A percentile compares a stretch with the other conserved stretches of the same genome.
phyloP scores from a whole-genome alignment of 2,888 invertebrate genomes.

The Troglohyphantes excavatus region DNA sequence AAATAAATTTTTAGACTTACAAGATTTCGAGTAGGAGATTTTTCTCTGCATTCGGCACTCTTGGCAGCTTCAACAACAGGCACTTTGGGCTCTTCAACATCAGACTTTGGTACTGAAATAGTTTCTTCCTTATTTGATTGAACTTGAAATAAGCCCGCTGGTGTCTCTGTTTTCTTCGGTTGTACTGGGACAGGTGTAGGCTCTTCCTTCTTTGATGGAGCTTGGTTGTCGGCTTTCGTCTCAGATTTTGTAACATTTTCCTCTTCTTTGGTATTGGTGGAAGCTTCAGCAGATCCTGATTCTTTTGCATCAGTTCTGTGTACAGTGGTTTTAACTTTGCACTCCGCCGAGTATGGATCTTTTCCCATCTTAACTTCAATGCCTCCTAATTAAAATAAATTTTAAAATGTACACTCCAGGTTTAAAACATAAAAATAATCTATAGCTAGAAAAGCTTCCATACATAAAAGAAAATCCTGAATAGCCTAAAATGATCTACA shows the following conservation, averaged over 20 bases:
- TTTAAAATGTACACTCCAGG: too few relatives aligned
- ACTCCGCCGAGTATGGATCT: not conserved
- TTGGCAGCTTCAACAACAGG: not conserved
- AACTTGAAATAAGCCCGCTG: not conserved
- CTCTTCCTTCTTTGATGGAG: not conserved
- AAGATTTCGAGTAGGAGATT: not conserved
- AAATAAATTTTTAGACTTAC: conserved; percentile 4
- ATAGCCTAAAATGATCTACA: too few relatives aligned
- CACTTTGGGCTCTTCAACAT: not conserved
- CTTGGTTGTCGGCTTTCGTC: not conserved
- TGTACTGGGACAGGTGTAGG: not conserved
- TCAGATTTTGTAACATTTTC: not conserved
- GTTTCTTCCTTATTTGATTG: not conserved
- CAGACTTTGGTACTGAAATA: not conserved
- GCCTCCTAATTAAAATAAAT: not conserved
- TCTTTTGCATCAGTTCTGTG: not conserved
- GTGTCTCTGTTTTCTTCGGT: not conserved
- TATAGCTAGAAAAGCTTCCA: too few relatives aligned
- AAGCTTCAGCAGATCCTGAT: not conserved
- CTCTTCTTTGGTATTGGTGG: not conserved
- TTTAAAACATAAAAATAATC: too few relatives aligned
- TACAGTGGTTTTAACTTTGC: not conserved
- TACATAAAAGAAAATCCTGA: too few relatives aligned
- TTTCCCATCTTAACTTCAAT: conserved; percentile 8
- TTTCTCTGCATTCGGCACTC: conserved; percentile 2